A percentile compares a stretch with the other conserved stretches of the same genome.
Conservation (phyloP, 1,140 invertebrate genomes). For the Drosophila busckii region DNA sequence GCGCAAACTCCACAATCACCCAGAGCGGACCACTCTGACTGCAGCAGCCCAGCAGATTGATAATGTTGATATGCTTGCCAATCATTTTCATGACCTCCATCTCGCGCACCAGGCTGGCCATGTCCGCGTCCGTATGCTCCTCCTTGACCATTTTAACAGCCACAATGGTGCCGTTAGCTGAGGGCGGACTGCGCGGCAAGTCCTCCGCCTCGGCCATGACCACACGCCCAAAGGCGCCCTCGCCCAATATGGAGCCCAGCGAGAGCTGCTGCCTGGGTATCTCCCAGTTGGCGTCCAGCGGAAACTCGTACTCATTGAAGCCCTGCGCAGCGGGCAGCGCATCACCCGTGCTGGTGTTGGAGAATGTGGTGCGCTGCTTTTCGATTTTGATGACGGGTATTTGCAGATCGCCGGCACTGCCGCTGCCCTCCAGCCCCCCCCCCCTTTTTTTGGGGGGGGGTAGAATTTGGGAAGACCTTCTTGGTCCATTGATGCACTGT, state of each 20-base stretch:
- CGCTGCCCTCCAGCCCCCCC: conserved; percentile 81
- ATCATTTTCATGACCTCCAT: conserved; percentile 89
- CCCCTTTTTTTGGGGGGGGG: too few species aligned
- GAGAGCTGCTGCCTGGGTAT: conserved; percentile 88
- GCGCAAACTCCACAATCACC: conserved; percentile 89
- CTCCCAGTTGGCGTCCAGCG: conserved; percentile 95
- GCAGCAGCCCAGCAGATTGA: conserved; percentile 88
- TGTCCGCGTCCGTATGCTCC: conserved; percentile 81
- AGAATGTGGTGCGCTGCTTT: conserved; percentile 86
- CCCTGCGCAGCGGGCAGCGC: conserved; percentile 82
- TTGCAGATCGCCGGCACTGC: conserved; percentile 80
- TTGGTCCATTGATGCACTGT: conserved; percentile 92
- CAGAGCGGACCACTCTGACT: conserved; percentile 84
- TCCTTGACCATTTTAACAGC: conserved; percentile 87
- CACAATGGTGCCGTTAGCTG: conserved; percentile 81
- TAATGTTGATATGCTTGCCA: conserved; percentile 88
- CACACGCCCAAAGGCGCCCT: conserved; percentile 87
- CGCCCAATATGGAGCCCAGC: conserved; percentile 87
- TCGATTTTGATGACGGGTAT: conserved; percentile 93
- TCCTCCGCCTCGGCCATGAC: conserved; percentile 82
- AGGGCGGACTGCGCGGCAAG: conserved; percentile 79
- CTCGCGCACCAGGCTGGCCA: conserved; percentile 86
- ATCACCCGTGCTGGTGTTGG: conserved; percentile 79
- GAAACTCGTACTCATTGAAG: conserved; percentile 96
- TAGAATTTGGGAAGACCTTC: conserved; percentile 94